Evolutionary conservation across 2,113 vertebrate genomes (phyloP), one percentile per base, ranked within the genome.

Genomic region (Megaceryle maxima): DNA sequence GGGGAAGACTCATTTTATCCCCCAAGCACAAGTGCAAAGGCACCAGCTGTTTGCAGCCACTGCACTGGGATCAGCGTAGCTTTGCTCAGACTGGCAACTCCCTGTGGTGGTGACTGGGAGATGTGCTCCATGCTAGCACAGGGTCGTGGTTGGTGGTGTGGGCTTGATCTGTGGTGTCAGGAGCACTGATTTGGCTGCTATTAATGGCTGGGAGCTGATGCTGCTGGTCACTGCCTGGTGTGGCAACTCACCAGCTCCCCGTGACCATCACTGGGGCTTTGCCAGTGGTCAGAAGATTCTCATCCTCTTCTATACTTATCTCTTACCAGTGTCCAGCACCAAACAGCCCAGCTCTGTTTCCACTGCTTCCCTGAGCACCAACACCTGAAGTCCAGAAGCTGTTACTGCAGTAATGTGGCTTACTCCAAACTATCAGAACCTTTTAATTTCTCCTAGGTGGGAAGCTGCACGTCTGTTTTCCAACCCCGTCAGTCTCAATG

Each of bases 111-210:
- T 33, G 39, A 33, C 0, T 3, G 31, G 26, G 29, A 31, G 44
- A 16, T 5, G 17, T 1, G 3, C 12, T 28, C 28, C 37, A 9
- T 1, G 2, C 16, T 39, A 26, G 37, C 37, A 9, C 0, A 0
- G 24, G 12, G 33, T 29, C n/a, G 43, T 64, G 63, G 6, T 46
- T 76, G 33, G 44, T 4, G 4, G 15, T 1, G 10, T n/a, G 50
- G 37, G 29, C 56, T 86, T 1, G 1, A 57, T 10, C 13, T 0
- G 0, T 8, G 1, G 10, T 35, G 75, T 59, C 3, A 8, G 59
- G 51, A 60, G 31, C 19, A 9, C 13, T 35, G 66, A 4, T 35
- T 78, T 8, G 4, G 62, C 67, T 22, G 48, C 66, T 85, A 16
- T 18, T 84, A 26, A 4, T 69, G 31, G 16, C 55, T 1, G 0